These are phyloP conservation scores for Leptinotarsa undecemlineata DNA, from an alignment of 1,140 invertebrate genomes.

Conservation along the genomic window DNA sequence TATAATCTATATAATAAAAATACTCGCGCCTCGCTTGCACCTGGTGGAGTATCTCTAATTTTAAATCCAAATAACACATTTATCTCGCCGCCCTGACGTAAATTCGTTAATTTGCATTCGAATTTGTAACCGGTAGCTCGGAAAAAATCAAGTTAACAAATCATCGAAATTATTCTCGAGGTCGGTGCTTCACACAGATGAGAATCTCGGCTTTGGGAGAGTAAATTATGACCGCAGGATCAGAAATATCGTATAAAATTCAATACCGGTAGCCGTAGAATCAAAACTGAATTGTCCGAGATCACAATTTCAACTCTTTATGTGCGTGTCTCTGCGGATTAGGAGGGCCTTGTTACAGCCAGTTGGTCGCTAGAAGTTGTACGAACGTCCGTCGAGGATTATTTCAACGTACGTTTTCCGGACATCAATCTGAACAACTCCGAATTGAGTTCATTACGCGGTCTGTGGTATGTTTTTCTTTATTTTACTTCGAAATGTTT, in stretches of 20 bases:
- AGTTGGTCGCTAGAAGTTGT: constrained; percentile 37
- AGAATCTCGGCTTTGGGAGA: constrained; percentile 10
- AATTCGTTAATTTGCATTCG: constrained; percentile 43
- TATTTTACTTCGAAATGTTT: too few species aligned
- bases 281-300: constrained; percentile 37
- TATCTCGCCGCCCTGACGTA: constrained; percentile 37
- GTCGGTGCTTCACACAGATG: constrained; percentile 17
- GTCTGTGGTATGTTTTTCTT: too few species aligned
- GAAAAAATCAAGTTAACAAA: constrained; percentile 34
- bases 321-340: constrained; percentile 45
- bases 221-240: constrained; percentile 15
- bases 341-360: constrained; percentile 36
- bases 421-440: constrained; percentile 27
- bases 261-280: constrained; percentile 44
- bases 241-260: constrained; percentile 33
- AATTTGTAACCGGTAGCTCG: constrained; percentile 33
- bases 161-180: constrained; percentile 30
- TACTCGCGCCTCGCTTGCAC: background rate
- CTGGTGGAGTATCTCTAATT: constrained; percentile 35
- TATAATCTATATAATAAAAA: constrained; percentile 20
- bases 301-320: constrained; percentile 46
- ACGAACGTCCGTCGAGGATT: constrained; percentile 40
- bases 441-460: background rate
- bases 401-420: constrained; percentile 42
- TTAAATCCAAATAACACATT: constrained; percentile 44